These are phyloP conservation scores for Mylabris sibirica DNA, from an alignment of 2,888 invertebrate genomes.

Conservation along the genomic window DNA sequence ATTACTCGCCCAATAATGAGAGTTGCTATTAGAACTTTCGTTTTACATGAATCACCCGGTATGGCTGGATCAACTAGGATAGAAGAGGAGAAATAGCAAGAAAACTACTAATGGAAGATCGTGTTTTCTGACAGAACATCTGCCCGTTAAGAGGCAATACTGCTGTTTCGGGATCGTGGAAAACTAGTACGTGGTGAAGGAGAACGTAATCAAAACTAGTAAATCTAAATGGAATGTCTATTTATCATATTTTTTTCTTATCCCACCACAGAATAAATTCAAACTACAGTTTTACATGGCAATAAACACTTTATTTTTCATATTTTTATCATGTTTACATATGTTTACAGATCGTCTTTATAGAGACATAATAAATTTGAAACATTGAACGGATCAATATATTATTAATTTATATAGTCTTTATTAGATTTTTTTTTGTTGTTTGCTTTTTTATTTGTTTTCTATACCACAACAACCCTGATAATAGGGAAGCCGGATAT, in stretches of 20 bases:
- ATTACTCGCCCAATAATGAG: no score
- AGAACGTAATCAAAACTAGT: constrained; percentile 38
- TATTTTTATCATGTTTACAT: constrained; percentile 43
- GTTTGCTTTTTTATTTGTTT: constrained; percentile 19
- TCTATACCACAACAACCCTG: constrained; percentile 33
- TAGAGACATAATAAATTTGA: constrained; percentile 47
- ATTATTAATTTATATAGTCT: constrained; percentile 42
- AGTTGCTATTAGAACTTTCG: no score
- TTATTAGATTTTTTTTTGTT: constrained; percentile 31
- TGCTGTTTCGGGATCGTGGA: constrained; percentile 25
- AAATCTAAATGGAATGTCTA: constrained; percentile 27
- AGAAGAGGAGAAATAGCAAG: constrained; percentile 19
- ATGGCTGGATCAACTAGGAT: constrained; percentile 36
- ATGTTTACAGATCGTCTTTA: constrained; percentile 46
- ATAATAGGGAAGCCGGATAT: constrained; percentile 47
- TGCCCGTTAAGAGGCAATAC: constrained; percentile 36
- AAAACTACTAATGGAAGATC: constrained; percentile 39
- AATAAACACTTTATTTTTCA: constrained; percentile 48
- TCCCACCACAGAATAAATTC: neutral
- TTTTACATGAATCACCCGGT: no score
- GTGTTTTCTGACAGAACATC: constrained; percentile 35
- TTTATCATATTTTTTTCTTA: neutral
- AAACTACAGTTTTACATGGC: constrained; percentile 35
- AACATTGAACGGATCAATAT: constrained; percentile 44
- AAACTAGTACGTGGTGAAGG: constrained; percentile 29